Evolutionary conservation across 2,113 vertebrate genomes (phyloP), one percentile per base, ranked within the genome.

Genomic region (Marmota flaviventris): DNA sequence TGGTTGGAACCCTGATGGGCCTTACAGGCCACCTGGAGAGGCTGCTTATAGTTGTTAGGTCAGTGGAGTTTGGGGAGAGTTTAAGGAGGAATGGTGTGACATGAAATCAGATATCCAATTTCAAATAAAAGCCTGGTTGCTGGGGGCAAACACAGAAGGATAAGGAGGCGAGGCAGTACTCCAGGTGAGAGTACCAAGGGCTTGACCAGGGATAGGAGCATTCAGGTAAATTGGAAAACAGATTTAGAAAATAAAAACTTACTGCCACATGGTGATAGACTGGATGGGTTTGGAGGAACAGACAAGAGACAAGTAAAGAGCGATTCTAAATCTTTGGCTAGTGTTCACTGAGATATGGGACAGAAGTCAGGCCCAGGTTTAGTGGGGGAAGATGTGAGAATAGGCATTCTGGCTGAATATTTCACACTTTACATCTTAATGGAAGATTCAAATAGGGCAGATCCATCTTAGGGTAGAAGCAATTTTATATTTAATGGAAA

Each of bases 401-500:
- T 83, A 94, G 72, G 6, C 34, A 56, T 91, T 77, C 61, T 93
- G 81, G 67, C 53, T 93, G 81, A 94, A 86, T 96, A 92, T 65
- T 78, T 95, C 95, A 84, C 7, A 75, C 32, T 95, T 63, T 24
- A 86, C 42, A 88, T 96, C 29, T 81, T 63, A 27, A 63, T 63
- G 61, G 86, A 87, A 92, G 53, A 84, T 86, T 83, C 70, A 27
- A 75, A 39, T 70, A 89, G 63, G 76, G 13, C 69, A 53, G 58
- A 79, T 95, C 29, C 58, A 95, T 32, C 67, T 76, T 65, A 93
- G 34, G 32, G 29, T 69, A 73, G 73, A 92, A 96, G 82, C 56
- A 24, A 78, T 91, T 96, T 96, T 85, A 63, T 89, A 39, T 92
- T 94, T 89, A 73, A 58, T 95, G 87, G 75, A 93, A 89, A 82